Conservation (phyloP, 1,140 invertebrate species). For the Drosophila bocqueti region DNA sequence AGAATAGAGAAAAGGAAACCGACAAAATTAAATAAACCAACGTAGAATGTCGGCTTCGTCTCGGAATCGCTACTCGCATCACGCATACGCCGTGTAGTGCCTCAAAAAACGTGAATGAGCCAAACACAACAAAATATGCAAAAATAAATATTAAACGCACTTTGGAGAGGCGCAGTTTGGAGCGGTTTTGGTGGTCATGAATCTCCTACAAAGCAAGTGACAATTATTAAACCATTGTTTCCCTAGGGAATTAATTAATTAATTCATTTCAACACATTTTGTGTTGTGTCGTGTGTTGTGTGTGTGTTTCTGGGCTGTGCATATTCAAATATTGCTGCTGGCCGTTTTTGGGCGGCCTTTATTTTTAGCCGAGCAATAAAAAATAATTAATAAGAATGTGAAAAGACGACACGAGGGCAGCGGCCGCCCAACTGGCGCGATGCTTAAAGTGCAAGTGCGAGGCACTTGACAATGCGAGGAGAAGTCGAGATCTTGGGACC, state of each 20-base stretch:
- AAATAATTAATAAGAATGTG: conserved; percentile 58
- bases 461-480: conserved; percentile 52
- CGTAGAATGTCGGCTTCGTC: conserved; percentile 44
- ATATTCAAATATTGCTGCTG: conserved; percentile 22
- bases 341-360: conserved; percentile 37
- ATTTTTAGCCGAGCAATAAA: conserved; percentile 65
- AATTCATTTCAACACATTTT: conserved; percentile 15
- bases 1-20: conserved; percentile 4
- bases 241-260: conserved; percentile 39
- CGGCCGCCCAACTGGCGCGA: conserved; percentile 6
- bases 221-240: conserved; percentile 12
- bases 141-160: conserved; percentile 35
- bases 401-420: conserved; percentile 28
- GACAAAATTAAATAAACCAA: conserved; percentile 39
- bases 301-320: background rate
- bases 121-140: conserved; percentile 54
- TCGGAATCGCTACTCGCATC: conserved; percentile 38
- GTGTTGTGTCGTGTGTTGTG: conserved; percentile 1
- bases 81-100: conserved; percentile 72
- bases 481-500: conserved; percentile 6
- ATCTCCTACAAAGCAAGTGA: conserved; percentile 80
- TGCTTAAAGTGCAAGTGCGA: conserved; percentile 64
- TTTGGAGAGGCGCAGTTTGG: conserved; percentile 31
- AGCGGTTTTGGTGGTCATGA: conserved; percentile 53
- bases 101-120: conserved; percentile 37